Percentiles rank a stretch among this genome's conserved stretches.
These are phyloP conservation scores for Tetranychus piercei DNA, from an alignment of 2,888 invertebrate species.

Conservation along the genomic window DNA sequence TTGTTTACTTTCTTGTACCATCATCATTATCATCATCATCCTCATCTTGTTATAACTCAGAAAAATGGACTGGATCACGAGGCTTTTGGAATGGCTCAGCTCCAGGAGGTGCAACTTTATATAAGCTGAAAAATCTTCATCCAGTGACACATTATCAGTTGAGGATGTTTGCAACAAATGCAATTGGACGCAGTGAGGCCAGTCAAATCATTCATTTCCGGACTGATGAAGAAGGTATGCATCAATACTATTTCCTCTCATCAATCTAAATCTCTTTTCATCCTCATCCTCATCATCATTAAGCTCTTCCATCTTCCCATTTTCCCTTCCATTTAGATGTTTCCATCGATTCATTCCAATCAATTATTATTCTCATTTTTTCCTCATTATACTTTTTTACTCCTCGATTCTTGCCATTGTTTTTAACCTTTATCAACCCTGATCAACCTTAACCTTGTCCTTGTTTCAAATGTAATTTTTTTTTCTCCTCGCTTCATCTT, in stretches of 20 bases:
- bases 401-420: too few relatives aligned
- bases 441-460: too few relatives aligned
- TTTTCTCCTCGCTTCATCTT: too few relatives aligned
- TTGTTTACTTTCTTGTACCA: neutral
- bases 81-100: neutral
- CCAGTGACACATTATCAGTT: conserved; percentile 33
- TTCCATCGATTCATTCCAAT: too few relatives aligned
- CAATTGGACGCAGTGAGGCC: conserved; percentile 31
- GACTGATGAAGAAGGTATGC: conserved; percentile 29
- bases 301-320: neutral
- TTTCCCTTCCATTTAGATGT: neutral
- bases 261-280: conserved; percentile 26
- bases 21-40: neutral
- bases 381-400: too few relatives aligned
- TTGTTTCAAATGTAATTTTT: too few relatives aligned
- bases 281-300: neutral
- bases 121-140: conserved; percentile 30
- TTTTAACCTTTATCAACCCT: too few relatives aligned
- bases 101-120: conserved; percentile 23
- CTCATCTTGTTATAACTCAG: neutral
- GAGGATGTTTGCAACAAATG: conserved; percentile 32
- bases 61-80: neutral
- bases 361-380: too few relatives aligned
- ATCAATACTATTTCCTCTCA: neutral
- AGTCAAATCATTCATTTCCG: conserved; percentile 30